Percentiles rank a stretch among this genome's conserved stretches.
Conservation (phyloP, 2,113 vertebrate genomes). For the Nannobrachium achirus region DNA sequence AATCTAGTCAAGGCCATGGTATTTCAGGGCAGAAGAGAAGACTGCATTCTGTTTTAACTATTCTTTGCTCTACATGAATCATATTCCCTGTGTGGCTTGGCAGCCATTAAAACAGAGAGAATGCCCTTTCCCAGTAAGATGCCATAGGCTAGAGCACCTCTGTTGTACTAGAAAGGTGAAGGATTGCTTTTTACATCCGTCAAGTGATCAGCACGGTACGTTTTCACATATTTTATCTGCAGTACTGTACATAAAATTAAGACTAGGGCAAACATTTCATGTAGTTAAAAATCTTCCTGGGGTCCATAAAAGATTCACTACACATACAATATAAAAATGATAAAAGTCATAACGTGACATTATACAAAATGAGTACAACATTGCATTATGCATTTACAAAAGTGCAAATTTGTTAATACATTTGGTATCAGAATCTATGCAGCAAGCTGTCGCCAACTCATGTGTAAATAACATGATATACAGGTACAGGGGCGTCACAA, state of each 20-base stretch:
- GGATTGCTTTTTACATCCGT: constrained; percentile 37
- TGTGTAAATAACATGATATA: no score
- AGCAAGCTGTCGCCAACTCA: no score
- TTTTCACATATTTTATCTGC: constrained; percentile 8
- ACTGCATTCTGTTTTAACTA: constrained; percentile 72
- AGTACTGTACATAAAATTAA: constrained; percentile 22
- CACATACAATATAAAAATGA: no score
- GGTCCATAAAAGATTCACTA: no score
- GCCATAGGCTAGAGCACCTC: constrained; percentile 59
- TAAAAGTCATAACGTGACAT: no score
- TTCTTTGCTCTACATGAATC: constrained; percentile 74
- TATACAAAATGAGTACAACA: no score
- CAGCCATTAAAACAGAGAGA: constrained; percentile 76
- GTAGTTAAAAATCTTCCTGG: no score
- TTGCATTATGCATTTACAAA: no score
- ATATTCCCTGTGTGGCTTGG: constrained; percentile 73
- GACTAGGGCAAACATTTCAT: no score
- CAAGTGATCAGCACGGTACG: constrained; percentile 47
- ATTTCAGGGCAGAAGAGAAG: constrained; percentile 64
- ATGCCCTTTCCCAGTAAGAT: constrained; percentile 71
- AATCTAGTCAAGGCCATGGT: constrained; percentile 74
- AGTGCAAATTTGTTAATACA: no score
- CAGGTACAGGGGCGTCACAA: no score
- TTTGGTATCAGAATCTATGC: no score
- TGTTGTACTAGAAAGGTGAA: constrained; percentile 64